Evolutionary conservation across 2,113 vertebrate genomes (phyloP), one percentile per base, ranked within the genome.

Genomic region (Oryzias celebensis): DNA sequence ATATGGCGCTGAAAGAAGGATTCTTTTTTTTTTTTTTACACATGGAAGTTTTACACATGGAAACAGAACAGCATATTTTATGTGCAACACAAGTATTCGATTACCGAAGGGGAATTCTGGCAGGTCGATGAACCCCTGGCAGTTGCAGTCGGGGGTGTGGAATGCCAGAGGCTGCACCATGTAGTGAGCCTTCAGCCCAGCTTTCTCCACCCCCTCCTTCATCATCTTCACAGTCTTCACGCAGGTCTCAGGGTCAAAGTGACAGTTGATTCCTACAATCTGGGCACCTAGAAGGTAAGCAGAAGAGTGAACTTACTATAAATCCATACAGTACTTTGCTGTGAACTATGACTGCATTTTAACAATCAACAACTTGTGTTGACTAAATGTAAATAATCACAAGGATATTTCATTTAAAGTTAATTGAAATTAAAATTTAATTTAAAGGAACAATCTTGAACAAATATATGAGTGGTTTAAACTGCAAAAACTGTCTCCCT

Each of bases 81-180:
- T 46, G 31, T 28, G 10, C 17, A 58, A 20, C 3, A 22, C 1
- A 0, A 36, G 31, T 62, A 5, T 78, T 2, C 58, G 23, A 14
- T 70, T 94, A 99, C 97, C 96, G 42, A 98, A 99, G 22, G 97
- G 97, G 87, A 99, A 99, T 83, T 99, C 97, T 0, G 96, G 96
- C 78, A 98, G 93, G 60, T 98, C 91, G 18, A 98, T 98, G 81
- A 98, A 98, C 7, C 97, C 97, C 78, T 98, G 97, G 58, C 95
- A 96, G 88, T 81, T 89, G 59, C 96, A 98, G 75, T 98, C 97
- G 0, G 97, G 97, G 13, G 97, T 98, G 80, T 98, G 96, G 85
- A 79, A 97, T 47, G 95, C 97, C 88, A 98, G 89, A 3, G 97
- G 97, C 73, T 98, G 97, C 54, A 88, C 88, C 94, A 99, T 98